Evolutionary conservation across 2,888 invertebrate genomes (phyloP).

Genomic region (Tortrix viridana): DNA sequence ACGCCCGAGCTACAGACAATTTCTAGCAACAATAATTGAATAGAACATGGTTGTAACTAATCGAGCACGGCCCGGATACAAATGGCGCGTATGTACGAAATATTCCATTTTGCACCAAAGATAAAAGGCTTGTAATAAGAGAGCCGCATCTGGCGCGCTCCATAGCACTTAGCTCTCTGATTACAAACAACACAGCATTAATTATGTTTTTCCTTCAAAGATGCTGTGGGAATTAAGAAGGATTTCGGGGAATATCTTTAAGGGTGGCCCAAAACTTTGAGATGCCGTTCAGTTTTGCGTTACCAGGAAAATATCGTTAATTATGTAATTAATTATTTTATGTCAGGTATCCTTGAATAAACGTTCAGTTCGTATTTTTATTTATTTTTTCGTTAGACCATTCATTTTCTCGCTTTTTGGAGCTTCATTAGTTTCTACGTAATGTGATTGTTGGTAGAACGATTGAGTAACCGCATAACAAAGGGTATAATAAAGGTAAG

Average conservation of each 20-base stretch:
- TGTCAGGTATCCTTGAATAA: not conserved
- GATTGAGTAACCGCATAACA: slow-evolving; percentile 18
- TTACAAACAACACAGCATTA: slow-evolving; percentile 77
- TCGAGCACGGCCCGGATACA: slow-evolving; percentile 36
- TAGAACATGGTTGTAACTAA: slow-evolving; percentile 41
- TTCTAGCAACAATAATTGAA: not conserved
- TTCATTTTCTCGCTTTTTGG: slow-evolving; percentile 5
- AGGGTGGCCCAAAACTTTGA: not conserved
- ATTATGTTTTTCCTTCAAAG: slow-evolving; percentile 74
- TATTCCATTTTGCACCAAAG: slow-evolving; percentile 50
- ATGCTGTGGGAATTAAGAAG: slow-evolving; percentile 58
- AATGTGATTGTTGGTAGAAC: slow-evolving; percentile 16
- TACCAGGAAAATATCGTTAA: not conserved
- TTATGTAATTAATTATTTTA: not conserved
- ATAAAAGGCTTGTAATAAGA: slow-evolving; percentile 48
- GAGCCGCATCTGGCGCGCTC: slow-evolving; percentile 55
- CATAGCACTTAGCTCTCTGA: slow-evolving; percentile 68
- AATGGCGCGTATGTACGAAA: slow-evolving; percentile 48
- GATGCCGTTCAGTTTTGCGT: not conserved
- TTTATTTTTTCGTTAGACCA: not conserved
- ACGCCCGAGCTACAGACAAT: too few species aligned
- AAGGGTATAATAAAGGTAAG: slow-evolving; percentile 7
- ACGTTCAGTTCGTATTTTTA: not conserved
- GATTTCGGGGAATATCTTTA: not conserved
- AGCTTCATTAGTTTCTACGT: slow-evolving; percentile 5